A percentile compares a stretch with the other conserved stretches of the same genome.
Conservation (phyloP, 2,113 vertebrate genomes). For the Phalacrocorax carbo region DNA sequence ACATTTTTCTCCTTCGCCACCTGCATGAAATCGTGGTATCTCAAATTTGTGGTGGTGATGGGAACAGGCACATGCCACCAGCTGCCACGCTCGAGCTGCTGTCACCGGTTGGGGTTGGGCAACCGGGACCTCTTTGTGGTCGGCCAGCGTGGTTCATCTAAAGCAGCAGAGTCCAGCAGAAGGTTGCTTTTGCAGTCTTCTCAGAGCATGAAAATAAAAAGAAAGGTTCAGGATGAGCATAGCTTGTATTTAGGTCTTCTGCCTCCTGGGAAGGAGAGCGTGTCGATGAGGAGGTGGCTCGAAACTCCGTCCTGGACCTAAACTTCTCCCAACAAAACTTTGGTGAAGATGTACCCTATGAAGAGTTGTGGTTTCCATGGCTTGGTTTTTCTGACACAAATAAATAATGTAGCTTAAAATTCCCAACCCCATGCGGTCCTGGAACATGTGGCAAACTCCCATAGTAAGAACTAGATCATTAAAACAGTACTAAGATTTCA, state of each 20-base stretch:
- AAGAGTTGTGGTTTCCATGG: background rate
- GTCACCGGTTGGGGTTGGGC: background rate
- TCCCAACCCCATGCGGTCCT: background rate
- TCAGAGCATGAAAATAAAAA: background rate
- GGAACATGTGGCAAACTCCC: background rate
- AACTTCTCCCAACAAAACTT: background rate
- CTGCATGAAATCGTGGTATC: fast-evolving
- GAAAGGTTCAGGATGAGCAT: background rate
- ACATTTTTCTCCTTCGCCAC: background rate
- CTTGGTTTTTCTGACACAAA: background rate
- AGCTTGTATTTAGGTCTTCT: background rate
- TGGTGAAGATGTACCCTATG: background rate
- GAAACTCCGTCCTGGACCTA: background rate
- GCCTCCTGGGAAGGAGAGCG: background rate
- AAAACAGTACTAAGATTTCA: background rate
- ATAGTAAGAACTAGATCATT: background rate
- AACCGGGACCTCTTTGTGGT: background rate
- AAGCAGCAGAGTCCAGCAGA: background rate
- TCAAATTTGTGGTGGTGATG: background rate
- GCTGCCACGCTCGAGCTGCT: fast-evolving
- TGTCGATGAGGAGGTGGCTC: background rate
- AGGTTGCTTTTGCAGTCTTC: background rate
- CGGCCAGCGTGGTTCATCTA: background rate
- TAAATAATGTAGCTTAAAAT: background rate
- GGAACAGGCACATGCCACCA: background rate